A percentile compares a stretch with the other conserved stretches of the same genome.
Conservation (phyloP, 2,113 vertebrate genomes). For the Tragelaphus strepsiceros region DNA sequence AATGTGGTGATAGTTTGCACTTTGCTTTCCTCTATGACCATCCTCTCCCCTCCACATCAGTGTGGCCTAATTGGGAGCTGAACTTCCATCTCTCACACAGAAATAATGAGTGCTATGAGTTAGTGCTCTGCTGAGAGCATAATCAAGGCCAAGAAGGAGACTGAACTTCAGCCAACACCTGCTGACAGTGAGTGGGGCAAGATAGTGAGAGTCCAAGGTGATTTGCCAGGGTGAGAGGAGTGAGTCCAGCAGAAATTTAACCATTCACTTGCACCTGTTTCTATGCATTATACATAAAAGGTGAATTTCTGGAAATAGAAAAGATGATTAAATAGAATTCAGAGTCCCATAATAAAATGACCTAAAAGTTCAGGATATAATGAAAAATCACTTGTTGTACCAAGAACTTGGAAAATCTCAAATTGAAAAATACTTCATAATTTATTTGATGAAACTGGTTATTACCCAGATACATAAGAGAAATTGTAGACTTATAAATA, state of each 20-base stretch:
- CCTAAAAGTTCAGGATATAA: not conserved
- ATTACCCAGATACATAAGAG: not conserved
- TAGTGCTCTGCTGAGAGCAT: not conserved
- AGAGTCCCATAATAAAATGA: not conserved
- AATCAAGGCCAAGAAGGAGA: not conserved
- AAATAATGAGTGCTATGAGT: not conserved
- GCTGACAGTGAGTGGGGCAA: not conserved
- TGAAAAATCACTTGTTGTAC: not conserved
- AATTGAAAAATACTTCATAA: not conserved
- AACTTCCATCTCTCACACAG: not conserved
- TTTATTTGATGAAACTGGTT: not conserved
- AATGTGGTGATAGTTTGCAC: not conserved
- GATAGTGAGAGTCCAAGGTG: not conserved
- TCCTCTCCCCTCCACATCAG: not conserved
- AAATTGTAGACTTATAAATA: not conserved
- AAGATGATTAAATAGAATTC: not conserved
- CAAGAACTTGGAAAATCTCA: not conserved
- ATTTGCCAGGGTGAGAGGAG: not conserved
- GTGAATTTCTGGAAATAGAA: not conserved
- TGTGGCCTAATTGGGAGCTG: not conserved
- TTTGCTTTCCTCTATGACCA: not conserved
- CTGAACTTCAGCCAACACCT: not conserved
- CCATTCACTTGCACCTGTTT: not conserved
- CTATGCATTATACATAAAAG: not conserved
- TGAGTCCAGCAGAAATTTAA: not conserved